These are phyloP conservation scores for Meghimatium bilineatum DNA, from an alignment of 2,888 invertebrate genomes.

Conservation along the genomic window DNA sequence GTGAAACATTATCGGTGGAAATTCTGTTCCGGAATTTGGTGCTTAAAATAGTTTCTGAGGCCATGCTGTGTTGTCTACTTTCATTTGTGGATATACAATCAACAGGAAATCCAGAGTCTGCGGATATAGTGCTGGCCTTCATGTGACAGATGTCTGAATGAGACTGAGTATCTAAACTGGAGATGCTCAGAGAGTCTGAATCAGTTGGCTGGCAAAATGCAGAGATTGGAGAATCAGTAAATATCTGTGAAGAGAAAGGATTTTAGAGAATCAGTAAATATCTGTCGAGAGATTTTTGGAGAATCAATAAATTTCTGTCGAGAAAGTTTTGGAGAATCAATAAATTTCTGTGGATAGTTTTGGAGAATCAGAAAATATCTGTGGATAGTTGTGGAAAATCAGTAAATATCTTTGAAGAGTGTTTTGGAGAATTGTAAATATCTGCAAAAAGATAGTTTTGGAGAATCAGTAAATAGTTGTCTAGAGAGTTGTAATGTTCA, in stretches of 20 bases:
- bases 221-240: slow-evolving; percentile 49
- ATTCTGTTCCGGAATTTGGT: not conserved
- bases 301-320: no score
- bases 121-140: slow-evolving; percentile 43
- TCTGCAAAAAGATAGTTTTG: no score
- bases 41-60: not conserved
- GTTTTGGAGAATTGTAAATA: no score
- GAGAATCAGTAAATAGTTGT: no score
- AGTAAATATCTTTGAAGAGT: no score
- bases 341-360: no score
- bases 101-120: slow-evolving; percentile 50
- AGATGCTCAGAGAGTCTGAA: slow-evolving; percentile 59
- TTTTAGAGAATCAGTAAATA: not conserved
- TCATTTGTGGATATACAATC: not conserved
- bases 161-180: slow-evolving; percentile 54
- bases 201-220: slow-evolving; percentile 47
- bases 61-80: slow-evolving; percentile 26
- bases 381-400: no score
- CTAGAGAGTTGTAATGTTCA: no score
- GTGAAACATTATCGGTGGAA: not conserved
- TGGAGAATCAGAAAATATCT: no score
- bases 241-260: slow-evolving; percentile 26
- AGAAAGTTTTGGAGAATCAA: no score
- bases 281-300: no score
- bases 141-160: slow-evolving; percentile 18